A percentile compares a stretch with the other conserved stretches of the same genome.
Conservation (phyloP, 2,113 vertebrate species). For the Tragulus kanchil region DNA sequence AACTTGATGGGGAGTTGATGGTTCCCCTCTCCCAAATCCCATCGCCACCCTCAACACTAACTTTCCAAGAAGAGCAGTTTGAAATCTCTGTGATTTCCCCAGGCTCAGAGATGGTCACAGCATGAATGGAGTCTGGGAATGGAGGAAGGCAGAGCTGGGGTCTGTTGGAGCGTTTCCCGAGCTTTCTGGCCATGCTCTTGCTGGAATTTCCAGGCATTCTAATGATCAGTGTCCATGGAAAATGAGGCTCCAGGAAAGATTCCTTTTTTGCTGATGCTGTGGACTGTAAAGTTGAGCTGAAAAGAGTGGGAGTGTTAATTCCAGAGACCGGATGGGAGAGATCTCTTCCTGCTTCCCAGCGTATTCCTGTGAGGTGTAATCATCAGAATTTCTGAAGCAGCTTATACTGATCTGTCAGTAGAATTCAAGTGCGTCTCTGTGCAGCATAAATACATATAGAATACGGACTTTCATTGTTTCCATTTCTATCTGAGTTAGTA, state of each 20-base stretch:
- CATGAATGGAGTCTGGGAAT: not conserved
- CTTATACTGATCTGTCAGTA: not conserved
- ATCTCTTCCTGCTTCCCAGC: slow-evolving; percentile 3
- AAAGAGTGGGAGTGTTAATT: slow-evolving; percentile 58
- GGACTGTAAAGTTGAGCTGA: slow-evolving; percentile 16
- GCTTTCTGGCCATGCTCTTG: not conserved
- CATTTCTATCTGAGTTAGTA: not conserved
- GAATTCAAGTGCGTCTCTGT: not conserved
- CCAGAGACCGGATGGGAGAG: slow-evolving; percentile 26
- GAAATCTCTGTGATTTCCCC: not conserved
- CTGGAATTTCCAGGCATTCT: slow-evolving; percentile 54
- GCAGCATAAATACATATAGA: not conserved
- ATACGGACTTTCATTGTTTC: not conserved
- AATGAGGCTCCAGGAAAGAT: slow-evolving; percentile 58
- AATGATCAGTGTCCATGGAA: slow-evolving; percentile 31
- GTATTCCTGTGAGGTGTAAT: not conserved
- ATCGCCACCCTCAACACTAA: not conserved
- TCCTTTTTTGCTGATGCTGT: not conserved
- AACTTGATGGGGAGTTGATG: not conserved
- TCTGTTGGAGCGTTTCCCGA: not conserved
- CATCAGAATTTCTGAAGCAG: not conserved
- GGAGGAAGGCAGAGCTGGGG: not conserved
- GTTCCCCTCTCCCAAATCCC: not conserved
- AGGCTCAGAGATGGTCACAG: not conserved
- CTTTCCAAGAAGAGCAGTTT: not conserved